Evolutionary conservation across 2,888 invertebrate genomes (phyloP), one percentile per base, ranked within the genome.

Genomic region (Laothoe populi): DNA sequence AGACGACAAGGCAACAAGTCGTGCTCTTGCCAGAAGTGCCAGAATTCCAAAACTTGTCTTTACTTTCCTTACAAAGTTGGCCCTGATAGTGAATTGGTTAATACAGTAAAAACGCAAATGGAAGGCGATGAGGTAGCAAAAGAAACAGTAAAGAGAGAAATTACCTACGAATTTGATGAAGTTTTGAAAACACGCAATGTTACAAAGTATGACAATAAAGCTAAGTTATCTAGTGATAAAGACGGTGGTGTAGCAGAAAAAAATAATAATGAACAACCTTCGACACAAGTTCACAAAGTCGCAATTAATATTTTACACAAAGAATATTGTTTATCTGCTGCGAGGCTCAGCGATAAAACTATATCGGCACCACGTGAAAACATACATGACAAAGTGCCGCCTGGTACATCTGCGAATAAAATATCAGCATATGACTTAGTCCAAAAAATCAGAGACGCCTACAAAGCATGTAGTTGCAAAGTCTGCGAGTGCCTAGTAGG

Each of bases 401-500:
- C 58, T 0, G 40, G 63, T 24, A 21, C 44, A 5, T 16, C 59
- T 4, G 24, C 57, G 1, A 63, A 48, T 49, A 23, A 23, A 10
- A 59, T 77, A 53, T 67, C 76, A 16, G 76, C 74, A 42, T 66
- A 67, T 45, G 82, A 90, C 63, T 78, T 90, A 62, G 67, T 86
- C 4, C 75, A 72, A 42, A 82, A 73, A 73, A 73, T 90, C 48
- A 86, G 83, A 72, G 84, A 88, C 66, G 79, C 80, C 16, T 90
- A 87, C 58, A 77, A 83, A 57, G 86, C 83, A 0, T 91, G 91
- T 58, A 87, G 81, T 72, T 90, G 91, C 64, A 88, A 83, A 79
- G 79, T 88, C 31, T 91, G 90, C 60, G 84, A 88, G 69, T 91
- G 90, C 57, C 70, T 87, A 19, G 66, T 63, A 23, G 71, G 69